Conservation (phyloP, 2,888 invertebrate species). For the Idaea dimidiata region DNA sequence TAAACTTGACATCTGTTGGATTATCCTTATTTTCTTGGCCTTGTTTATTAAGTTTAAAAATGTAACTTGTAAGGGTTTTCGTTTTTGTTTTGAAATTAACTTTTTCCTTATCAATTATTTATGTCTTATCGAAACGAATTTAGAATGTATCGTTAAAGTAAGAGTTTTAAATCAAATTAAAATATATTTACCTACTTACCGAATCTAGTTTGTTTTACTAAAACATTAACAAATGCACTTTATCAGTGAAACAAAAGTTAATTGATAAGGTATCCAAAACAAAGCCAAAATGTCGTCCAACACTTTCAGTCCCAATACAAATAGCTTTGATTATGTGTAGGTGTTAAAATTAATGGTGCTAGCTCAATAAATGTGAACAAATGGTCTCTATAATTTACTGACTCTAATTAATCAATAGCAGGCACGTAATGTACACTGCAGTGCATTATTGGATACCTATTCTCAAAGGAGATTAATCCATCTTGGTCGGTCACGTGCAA, state of each 20-base stretch:
- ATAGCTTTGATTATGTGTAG: background rate
- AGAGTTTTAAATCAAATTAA: too few relatives aligned
- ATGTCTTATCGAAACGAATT: too few relatives aligned
- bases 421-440: conserved; percentile 13
- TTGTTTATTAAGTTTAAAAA: background rate
- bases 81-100: background rate
- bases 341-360: background rate
- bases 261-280: background rate
- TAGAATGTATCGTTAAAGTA: too few relatives aligned
- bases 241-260: background rate
- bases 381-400: conserved; percentile 6
- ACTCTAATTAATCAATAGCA: conserved; percentile 35
- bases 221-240: background rate
- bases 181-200: too few relatives aligned
- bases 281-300: background rate
- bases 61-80: background rate
- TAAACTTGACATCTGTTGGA: conserved; percentile 2
- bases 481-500: conserved; percentile 63
- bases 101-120: background rate
- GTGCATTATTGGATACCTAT: background rate
- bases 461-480: conserved; percentile 54
- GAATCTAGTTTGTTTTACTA: background rate
- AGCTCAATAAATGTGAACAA: conserved; percentile 2
- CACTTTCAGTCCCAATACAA: background rate
- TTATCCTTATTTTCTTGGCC: background rate